Evolutionary conservation across 2,888 invertebrate genomes (phyloP).

Genomic region (Morpho achilles): DNA sequence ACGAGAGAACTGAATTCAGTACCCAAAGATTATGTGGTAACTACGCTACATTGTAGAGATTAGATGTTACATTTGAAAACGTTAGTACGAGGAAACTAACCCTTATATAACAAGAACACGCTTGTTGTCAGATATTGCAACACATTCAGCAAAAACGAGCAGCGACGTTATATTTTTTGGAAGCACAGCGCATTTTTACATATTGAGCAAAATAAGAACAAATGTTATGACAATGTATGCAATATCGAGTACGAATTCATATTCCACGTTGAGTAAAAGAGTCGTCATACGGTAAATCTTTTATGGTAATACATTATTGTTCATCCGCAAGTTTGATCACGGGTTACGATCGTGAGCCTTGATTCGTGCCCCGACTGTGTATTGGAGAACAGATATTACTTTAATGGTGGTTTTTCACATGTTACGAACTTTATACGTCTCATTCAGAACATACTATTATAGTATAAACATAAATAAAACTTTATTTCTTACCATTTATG

Average conservation of each 20-base stretch:
- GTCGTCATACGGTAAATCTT: slow-evolving; percentile 66
- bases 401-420: neutral
- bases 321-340: slow-evolving; percentile 63
- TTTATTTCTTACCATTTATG: too few relatives aligned
- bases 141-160: slow-evolving; percentile 17
- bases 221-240: slow-evolving; percentile 58
- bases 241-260: slow-evolving; percentile 67
- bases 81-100: neutral
- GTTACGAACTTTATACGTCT: neutral
- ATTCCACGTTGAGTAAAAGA: slow-evolving; percentile 68
- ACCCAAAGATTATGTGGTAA: too few relatives aligned
- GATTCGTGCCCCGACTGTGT: slow-evolving; percentile 59
- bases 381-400: slow-evolving; percentile 27
- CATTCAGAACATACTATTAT: too few relatives aligned
- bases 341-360: slow-evolving; percentile 67
- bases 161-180: slow-evolving; percentile 23
- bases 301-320: slow-evolving; percentile 66
- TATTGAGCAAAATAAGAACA: slow-evolving; percentile 43
- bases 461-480: too few relatives aligned
- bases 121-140: slow-evolving; percentile 11
- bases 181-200: slow-evolving; percentile 46
- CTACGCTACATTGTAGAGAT: too few relatives aligned
- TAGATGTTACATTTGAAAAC: too few relatives aligned
- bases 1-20: too few relatives aligned
- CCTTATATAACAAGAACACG: slow-evolving; percentile 4